A percentile compares a stretch with the other conserved stretches of the same genome.
Conservation (phyloP, 2,113 vertebrate species). For the Neodontobutis hainanensis region DNA sequence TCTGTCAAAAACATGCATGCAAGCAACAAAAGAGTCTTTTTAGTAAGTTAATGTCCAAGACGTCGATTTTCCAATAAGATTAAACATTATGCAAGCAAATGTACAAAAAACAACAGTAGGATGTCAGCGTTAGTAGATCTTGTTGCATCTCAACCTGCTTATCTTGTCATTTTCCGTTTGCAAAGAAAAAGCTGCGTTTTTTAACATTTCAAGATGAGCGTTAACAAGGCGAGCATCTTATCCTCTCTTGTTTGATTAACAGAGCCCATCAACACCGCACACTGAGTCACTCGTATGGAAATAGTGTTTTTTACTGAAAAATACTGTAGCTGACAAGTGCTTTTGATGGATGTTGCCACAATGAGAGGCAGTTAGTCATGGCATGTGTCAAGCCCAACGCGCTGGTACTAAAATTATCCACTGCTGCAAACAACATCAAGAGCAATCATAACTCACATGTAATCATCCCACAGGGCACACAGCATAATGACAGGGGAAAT, state of each 20-base stretch:
- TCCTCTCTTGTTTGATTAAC: conserved; percentile 21
- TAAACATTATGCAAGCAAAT: too few relatives aligned
- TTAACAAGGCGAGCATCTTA: conserved; percentile 14
- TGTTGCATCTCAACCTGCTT: not conserved
- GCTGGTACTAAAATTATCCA: conserved; percentile 7
- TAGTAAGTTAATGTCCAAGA: too few relatives aligned
- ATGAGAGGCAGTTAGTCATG: conserved; percentile 42
- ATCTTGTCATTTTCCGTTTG: conserved; percentile 19
- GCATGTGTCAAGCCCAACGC: conserved; percentile 18
- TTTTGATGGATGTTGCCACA: conserved; percentile 42
- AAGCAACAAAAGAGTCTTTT: too few relatives aligned
- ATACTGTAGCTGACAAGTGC: conserved; percentile 34
- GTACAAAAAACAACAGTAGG: too few relatives aligned
- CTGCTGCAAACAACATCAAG: conserved; percentile 17
- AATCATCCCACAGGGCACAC: conserved; percentile 7
- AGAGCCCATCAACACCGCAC: conserved; percentile 37
- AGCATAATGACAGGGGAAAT: conserved; percentile 17
- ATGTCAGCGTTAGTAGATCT: not conserved
- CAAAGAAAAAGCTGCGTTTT: conserved; percentile 12
- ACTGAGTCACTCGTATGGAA: conserved; percentile 51
- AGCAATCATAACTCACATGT: not conserved
- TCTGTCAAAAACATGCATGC: too few relatives aligned
- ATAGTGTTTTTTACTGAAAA: conserved; percentile 28
- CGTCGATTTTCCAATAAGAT: too few relatives aligned
- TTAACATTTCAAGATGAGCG: not conserved